Evolutionary conservation across 1,140 invertebrate genomes (phyloP).

Genomic region (Saccostrea glomerata): DNA sequence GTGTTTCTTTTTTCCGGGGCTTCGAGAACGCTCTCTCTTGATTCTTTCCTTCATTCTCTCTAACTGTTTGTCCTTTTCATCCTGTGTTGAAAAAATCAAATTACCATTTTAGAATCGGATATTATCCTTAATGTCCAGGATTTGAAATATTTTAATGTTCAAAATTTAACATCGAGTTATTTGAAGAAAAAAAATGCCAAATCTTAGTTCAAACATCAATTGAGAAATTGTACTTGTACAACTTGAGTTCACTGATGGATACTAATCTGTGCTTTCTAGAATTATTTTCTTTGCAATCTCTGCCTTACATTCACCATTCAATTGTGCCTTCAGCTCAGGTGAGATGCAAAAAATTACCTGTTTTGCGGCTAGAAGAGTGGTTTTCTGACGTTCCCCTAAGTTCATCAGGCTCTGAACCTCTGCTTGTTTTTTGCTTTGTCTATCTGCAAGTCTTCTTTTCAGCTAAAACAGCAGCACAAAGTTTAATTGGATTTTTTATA

Average conservation of each 20-base stretch:
- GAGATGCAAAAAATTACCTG: neutral
- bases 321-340: too few species aligned
- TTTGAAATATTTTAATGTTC: too few species aligned
- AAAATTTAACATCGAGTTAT: neutral
- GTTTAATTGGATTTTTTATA: neutral
- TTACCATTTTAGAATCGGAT: neutral
- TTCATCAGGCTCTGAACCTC: slow-evolving; percentile 64
- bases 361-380: slow-evolving; percentile 53
- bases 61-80: slow-evolving; percentile 27
- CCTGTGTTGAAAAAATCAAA: neutral
- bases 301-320: too few species aligned
- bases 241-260: too few species aligned
- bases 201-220: neutral
- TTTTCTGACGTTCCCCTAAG: slow-evolving; percentile 69
- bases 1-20: neutral
- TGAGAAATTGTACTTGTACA: neutral
- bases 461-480: slow-evolving; percentile 57
- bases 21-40: slow-evolving; percentile 7
- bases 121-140: too few species aligned
- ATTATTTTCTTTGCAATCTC: too few species aligned
- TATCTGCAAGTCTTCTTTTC: slow-evolving; percentile 57
- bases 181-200: neutral
- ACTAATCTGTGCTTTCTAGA: too few species aligned
- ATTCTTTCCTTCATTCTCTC: slow-evolving; percentile 23
- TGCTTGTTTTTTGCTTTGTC: slow-evolving; percentile 53